phyloP scores from a whole-genome alignment of 2,113 vertebrate species.

The Gymnocephalus cernua region DNA sequence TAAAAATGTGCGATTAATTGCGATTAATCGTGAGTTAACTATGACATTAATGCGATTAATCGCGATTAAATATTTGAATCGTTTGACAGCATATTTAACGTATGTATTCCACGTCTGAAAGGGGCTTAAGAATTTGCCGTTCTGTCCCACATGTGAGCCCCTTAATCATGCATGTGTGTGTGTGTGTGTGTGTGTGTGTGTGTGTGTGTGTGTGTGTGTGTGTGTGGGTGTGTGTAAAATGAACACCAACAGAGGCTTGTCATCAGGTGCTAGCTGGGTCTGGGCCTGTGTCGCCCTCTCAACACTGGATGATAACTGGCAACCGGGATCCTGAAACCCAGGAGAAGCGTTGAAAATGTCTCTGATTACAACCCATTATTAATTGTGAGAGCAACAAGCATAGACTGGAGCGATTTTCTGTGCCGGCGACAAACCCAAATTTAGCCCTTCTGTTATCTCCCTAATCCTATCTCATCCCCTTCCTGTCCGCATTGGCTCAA shows the following conservation, averaged over 20 bases:
- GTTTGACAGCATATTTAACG: no score
- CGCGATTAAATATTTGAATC: no score
- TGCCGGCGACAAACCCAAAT: slow-evolving; percentile 25
- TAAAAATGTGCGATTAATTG: no score
- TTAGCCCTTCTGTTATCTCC: slow-evolving; percentile 68
- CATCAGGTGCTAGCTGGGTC: slow-evolving; percentile 43
- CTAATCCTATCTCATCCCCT: slow-evolving; percentile 77
- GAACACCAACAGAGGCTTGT: slow-evolving; percentile 46
- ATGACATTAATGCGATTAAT: no score
- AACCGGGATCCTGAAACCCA: slow-evolving; percentile 61
- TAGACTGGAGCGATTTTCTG: slow-evolving; percentile 33
- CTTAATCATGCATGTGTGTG: neutral
- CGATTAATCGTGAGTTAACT: no score
- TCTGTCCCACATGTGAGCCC: neutral
- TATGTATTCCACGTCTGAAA: neutral
- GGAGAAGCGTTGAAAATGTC: slow-evolving; percentile 57
- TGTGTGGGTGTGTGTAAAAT: slow-evolving; percentile 2
- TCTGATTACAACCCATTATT: slow-evolving; percentile 74
- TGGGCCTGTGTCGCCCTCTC: slow-evolving; percentile 47
- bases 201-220: neutral
- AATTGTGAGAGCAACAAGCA: slow-evolving; percentile 63
- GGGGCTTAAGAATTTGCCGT: neutral
- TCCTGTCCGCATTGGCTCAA: slow-evolving; percentile 67
- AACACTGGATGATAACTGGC: slow-evolving; percentile 74
- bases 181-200: slow-evolving; percentile 3